phyloP scores from a whole-genome alignment of 1,140 invertebrate genomes.

The Bactericera cockerelli region DNA sequence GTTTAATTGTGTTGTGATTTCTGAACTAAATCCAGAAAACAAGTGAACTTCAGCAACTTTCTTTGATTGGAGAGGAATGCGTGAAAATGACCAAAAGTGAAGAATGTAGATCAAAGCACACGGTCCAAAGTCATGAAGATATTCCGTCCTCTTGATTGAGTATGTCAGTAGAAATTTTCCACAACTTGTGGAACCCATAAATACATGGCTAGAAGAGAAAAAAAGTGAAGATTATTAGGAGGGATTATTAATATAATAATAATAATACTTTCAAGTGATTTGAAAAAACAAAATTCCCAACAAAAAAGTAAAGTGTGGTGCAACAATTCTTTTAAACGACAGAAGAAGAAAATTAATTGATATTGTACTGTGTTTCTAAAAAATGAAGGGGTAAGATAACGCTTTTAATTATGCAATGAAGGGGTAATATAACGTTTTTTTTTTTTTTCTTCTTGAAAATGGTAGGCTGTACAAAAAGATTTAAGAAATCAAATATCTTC shows the following conservation, averaged over 20 bases:
- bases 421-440: too few relatives aligned
- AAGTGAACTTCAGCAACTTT: slow-evolving; percentile 49
- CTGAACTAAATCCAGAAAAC: slow-evolving; percentile 41
- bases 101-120: slow-evolving; percentile 37
- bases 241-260: too few relatives aligned
- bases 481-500: too few relatives aligned
- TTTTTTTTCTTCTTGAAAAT: too few relatives aligned
- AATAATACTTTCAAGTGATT: neutral
- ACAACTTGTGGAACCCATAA: slow-evolving; percentile 84
- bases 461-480: too few relatives aligned
- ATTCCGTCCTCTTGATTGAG: slow-evolving; percentile 36
- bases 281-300: neutral
- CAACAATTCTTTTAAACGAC: neutral
- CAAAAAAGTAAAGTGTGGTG: neutral
- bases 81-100: slow-evolving; percentile 54
- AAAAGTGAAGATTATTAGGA: too few relatives aligned
- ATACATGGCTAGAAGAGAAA: slow-evolving; percentile 43
- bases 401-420: too few relatives aligned
- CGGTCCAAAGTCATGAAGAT: slow-evolving; percentile 32
- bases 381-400: neutral
- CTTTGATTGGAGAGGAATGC: slow-evolving; percentile 33
- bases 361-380: neutral
- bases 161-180: slow-evolving; percentile 84
- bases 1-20: slow-evolving; percentile 40
- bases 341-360: neutral